Conservation (phyloP, 2,113 vertebrate genomes). For the Ciconia maguari region DNA sequence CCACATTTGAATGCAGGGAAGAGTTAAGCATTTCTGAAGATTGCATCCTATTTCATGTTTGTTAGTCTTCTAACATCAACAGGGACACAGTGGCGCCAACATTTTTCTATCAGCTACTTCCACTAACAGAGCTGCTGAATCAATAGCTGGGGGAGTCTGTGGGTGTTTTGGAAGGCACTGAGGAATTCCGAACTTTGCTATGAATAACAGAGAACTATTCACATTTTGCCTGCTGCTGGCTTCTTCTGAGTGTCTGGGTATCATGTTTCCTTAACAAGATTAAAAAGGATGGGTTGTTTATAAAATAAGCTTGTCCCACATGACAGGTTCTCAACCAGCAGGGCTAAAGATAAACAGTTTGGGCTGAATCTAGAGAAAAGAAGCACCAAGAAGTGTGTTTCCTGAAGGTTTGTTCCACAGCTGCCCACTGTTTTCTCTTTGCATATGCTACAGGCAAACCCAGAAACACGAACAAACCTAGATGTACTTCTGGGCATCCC, state of each 20-base stretch:
- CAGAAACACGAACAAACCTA: background rate
- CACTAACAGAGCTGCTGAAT: background rate
- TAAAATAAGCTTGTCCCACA: background rate
- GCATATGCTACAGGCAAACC: background rate
- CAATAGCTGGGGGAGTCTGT: background rate
- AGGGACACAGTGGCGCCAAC: background rate
- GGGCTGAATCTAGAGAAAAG: background rate
- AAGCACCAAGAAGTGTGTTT: background rate
- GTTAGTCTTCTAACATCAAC: background rate
- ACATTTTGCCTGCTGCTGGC: background rate
- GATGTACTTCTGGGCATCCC: background rate
- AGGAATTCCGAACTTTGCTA: background rate
- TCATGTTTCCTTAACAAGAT: background rate
- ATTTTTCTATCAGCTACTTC: background rate
- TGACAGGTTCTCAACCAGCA: background rate
- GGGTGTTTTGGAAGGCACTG: background rate
- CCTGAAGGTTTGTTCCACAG: background rate
- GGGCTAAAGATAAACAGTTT: background rate
- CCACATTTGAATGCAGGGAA: background rate
- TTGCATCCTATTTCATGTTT: background rate
- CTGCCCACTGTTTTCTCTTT: background rate
- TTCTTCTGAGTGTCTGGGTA: background rate
- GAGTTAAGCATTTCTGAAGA: background rate
- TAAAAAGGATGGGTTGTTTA: background rate
- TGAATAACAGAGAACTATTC: background rate